Evolutionary conservation across 2,113 vertebrate species (phyloP).

Genomic region (Brachypodius melanocephalos): DNA sequence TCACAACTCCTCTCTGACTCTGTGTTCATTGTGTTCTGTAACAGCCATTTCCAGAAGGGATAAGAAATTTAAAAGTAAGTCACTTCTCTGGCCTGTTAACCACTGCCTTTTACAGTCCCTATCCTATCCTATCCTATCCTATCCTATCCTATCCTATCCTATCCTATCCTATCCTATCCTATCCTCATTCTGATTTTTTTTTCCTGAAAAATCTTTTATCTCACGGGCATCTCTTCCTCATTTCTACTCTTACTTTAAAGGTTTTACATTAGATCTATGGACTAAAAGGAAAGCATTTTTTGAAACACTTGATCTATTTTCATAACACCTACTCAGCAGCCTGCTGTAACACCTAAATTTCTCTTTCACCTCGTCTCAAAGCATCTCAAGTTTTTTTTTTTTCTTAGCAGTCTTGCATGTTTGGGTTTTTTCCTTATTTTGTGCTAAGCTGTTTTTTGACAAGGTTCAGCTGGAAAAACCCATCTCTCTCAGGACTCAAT

Average conservation of each 20-base stretch:
- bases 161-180: too few species aligned
- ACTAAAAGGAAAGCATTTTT: constrained; percentile 5
- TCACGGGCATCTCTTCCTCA: not conserved
- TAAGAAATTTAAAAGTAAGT: not conserved
- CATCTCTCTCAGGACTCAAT: constrained; percentile 29
- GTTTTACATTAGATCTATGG: not conserved
- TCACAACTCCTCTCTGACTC: too few species aligned
- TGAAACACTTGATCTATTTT: constrained; percentile 1
- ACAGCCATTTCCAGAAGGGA: not conserved
- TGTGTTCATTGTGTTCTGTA: not conserved
- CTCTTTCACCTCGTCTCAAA: not conserved
- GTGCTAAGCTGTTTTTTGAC: constrained; percentile 44
- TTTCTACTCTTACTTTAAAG: not conserved
- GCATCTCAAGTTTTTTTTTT: not conserved
- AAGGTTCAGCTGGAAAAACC: constrained; percentile 58
- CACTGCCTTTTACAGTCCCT: not conserved
- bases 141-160: too few species aligned
- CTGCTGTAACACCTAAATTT: not conserved
- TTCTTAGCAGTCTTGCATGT: not conserved
- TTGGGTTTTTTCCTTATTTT: constrained; percentile 35
- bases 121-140: not conserved
- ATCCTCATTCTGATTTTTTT: not conserved
- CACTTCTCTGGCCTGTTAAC: not conserved
- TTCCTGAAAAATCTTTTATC: not conserved
- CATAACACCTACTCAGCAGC: not conserved